Evolutionary conservation across 37 sponge, comb jelly and placozoan species (phyloP).

Genomic region (Cladorhizidae sp.): DNA sequence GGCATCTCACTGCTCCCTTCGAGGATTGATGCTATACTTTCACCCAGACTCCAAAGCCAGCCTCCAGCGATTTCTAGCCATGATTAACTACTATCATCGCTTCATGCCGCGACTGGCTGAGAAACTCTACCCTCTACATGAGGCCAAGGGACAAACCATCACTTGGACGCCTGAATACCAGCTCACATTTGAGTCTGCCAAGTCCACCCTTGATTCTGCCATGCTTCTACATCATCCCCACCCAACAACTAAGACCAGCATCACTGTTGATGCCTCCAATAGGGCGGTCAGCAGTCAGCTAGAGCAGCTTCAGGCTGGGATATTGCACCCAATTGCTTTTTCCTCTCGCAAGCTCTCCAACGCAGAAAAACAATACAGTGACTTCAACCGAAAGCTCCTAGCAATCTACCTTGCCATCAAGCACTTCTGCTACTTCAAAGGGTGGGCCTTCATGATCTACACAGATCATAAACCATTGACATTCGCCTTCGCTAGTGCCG

Average conservation of each 20-base stretch:
- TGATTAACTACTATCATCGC: no score
- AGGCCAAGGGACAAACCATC: no score
- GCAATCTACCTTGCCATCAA: background rate
- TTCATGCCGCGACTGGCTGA: no score
- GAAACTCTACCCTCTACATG: no score
- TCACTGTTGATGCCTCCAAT: slow-evolving; percentile 3
- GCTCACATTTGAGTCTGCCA: no score
- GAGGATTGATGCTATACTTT: no score
- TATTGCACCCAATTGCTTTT: background rate
- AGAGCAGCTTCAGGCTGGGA: background rate
- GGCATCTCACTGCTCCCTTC: no score
- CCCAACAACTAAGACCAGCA: background rate
- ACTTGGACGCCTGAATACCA: no score
- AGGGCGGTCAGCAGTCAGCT: background rate
- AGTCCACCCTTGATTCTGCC: background rate
- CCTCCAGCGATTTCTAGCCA: no score
- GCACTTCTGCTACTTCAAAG: background rate
- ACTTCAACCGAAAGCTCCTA: background rate
- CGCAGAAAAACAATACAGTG: background rate
- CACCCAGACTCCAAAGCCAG: no score
- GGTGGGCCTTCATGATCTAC: background rate
- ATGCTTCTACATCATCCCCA: slow-evolving; percentile 2
- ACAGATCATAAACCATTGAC: background rate
- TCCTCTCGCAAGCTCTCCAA: slow-evolving; percentile 8
- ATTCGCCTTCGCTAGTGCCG: background rate